Conservation (phyloP, 1,140 invertebrate species). For the Listronotus bonariensis region DNA sequence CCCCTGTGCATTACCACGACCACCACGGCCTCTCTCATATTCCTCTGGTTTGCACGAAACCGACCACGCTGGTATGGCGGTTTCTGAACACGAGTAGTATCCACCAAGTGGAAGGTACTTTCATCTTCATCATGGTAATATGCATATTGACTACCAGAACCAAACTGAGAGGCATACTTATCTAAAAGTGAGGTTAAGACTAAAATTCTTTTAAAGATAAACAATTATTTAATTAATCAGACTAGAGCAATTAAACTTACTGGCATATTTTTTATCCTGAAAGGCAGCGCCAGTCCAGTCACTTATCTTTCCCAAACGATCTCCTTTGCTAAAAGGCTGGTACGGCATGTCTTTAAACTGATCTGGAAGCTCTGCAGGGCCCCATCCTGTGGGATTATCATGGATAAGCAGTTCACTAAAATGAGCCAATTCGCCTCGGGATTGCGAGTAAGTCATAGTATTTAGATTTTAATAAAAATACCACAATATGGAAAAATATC, state of each 20-base stretch:
- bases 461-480: slow-evolving; percentile 3
- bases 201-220: too few species aligned
- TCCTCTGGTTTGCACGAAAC: slow-evolving; percentile 81
- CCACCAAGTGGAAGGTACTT: slow-evolving; percentile 96
- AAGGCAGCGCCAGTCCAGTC: slow-evolving; percentile 96
- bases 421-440: slow-evolving; percentile 30
- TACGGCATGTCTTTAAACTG: slow-evolving; percentile 98
- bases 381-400: slow-evolving; percentile 92
- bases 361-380: slow-evolving; percentile 90
- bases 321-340: slow-evolving; percentile 96
- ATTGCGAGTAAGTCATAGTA: slow-evolving; percentile 28
- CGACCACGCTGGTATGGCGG: slow-evolving; percentile 88
- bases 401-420: slow-evolving; percentile 70
- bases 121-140: slow-evolving; percentile 99
- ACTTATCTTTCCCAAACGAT: slow-evolving; percentile 95
- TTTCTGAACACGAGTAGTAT: slow-evolving; percentile 89
- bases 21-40: slow-evolving; percentile 75
- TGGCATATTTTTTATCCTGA: slow-evolving; percentile 93
- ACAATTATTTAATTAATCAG: neutral
- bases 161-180: slow-evolving; percentile 95
- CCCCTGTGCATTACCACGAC: slow-evolving; percentile 66
- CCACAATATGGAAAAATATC: slow-evolving; percentile 5
- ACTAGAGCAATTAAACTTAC: slow-evolving; percentile 64
- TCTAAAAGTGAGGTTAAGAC: slow-evolving; percentile 61
- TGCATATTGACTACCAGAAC: slow-evolving; percentile 91